Conservation (phyloP, 2,797 vertebrate species). For the Oryzias dopingdopingensis region DNA sequence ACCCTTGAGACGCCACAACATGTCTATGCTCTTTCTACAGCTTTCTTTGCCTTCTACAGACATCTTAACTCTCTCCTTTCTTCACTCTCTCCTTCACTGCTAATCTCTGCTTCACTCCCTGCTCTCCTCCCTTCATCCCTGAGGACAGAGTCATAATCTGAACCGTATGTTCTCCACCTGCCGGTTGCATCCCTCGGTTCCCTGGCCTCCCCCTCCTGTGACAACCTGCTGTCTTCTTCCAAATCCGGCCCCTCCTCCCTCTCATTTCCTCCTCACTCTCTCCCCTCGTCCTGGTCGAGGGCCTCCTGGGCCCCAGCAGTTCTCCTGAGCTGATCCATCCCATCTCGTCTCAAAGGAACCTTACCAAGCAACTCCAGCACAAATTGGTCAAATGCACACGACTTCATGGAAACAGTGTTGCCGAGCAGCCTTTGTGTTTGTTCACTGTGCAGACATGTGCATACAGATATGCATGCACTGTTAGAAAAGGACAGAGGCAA, state of each 20-base stretch:
- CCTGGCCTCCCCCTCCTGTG: constrained; percentile 40
- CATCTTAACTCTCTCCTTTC: constrained; percentile 37
- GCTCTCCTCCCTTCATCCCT: constrained; percentile 53
- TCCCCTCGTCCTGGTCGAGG: constrained; percentile 22
- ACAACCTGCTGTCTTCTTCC: constrained; percentile 26
- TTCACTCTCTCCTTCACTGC: constrained; percentile 35
- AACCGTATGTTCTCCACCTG: constrained; percentile 77
- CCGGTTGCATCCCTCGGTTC: constrained; percentile 53
- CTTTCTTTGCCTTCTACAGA: constrained; percentile 9
- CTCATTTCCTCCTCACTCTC: not conserved
- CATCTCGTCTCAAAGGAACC: constrained; percentile 53
- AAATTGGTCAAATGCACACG: constrained; percentile 38
- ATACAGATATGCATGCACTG: constrained; percentile 18
- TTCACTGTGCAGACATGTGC: constrained; percentile 32
- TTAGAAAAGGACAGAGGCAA: constrained; percentile 6
- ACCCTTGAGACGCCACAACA: constrained; percentile 65
- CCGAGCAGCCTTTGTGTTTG: constrained; percentile 35
- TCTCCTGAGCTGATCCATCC: constrained; percentile 45
- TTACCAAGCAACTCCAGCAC: constrained; percentile 51
- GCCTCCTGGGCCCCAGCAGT: constrained; percentile 51
- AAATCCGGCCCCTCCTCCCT: constrained; percentile 14
- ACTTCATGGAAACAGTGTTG: constrained; percentile 44
- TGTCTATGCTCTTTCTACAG: constrained; percentile 64
- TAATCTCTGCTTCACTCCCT: constrained; percentile 47
- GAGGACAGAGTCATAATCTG: constrained; percentile 73